These are phyloP conservation scores for Argyra leucocephala DNA, from an alignment of 2,888 invertebrate species.

Conservation along the genomic window DNA sequence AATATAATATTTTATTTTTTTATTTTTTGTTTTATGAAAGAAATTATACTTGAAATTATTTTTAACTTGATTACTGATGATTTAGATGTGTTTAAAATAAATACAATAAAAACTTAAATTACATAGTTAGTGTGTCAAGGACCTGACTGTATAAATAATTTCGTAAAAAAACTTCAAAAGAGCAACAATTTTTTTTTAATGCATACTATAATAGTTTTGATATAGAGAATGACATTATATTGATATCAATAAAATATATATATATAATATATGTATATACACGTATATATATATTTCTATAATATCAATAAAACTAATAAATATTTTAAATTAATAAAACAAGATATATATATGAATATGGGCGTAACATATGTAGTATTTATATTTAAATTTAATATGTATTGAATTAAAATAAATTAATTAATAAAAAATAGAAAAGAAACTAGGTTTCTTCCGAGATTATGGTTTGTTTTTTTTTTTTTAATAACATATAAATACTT, in stretches of 20 bases:
- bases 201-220: not conserved
- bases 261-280: not conserved
- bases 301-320: no score
- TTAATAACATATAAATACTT: not conserved
- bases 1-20: no score
- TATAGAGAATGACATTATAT: not conserved
- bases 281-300: no score
- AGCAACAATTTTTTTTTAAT: not conserved
- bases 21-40: not conserved
- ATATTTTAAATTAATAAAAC: no score
- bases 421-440: not conserved
- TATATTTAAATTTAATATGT: not conserved
- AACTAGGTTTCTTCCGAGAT: not conserved
- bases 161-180: not conserved
- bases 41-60: slow-evolving; percentile 1
- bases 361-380: no score
- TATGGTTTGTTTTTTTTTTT: not conserved
- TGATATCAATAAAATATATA: not conserved
- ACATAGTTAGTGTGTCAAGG: not conserved
- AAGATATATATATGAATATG: no score
- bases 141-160: not conserved
- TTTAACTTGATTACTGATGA: not conserved
- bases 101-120: not conserved
- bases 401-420: not conserved
- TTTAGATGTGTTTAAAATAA: not conserved